Evolutionary conservation across 2,797 vertebrate genomes (phyloP).

Genomic region (Lycodopsis pacificus): DNA sequence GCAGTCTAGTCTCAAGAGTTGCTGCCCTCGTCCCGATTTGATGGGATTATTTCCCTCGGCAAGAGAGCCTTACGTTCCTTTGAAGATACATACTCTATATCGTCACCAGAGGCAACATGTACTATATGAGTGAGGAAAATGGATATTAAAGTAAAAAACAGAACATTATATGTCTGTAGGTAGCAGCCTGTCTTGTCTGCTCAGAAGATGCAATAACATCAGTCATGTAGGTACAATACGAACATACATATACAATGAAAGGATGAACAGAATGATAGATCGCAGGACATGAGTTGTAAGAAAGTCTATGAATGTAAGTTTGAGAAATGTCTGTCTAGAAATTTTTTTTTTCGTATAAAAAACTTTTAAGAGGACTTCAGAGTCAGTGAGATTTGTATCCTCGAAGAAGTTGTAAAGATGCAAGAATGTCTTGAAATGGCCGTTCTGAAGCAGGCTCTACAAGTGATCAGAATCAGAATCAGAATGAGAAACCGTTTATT

Average conservation of each 20-base stretch:
- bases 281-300: background rate
- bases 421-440: background rate
- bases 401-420: background rate
- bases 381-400: background rate
- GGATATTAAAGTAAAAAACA: slow-evolving; percentile 29
- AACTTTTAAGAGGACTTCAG: background rate
- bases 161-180: background rate
- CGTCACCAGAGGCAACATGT: slow-evolving; percentile 49
- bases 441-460: background rate
- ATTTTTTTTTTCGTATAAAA: background rate
- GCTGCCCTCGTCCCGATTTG: slow-evolving; percentile 55
- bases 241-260: background rate
- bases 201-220: slow-evolving; percentile 10
- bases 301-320: background rate
- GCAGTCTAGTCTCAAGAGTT: slow-evolving; percentile 56
- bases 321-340: background rate
- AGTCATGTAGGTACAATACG: background rate
- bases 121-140: slow-evolving; percentile 38
- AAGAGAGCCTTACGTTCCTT: slow-evolving; percentile 39
- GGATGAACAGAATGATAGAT: slow-evolving; percentile 4
- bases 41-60: slow-evolving; percentile 68
- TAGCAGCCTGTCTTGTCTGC: background rate
- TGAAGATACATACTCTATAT: slow-evolving; percentile 48
- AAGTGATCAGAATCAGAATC: no score
- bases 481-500: no score